These are phyloP conservation scores for Mormyrops attenuatus DNA, from an alignment of 2,797 vertebrate genomes.

Conservation along the genomic window DNA sequence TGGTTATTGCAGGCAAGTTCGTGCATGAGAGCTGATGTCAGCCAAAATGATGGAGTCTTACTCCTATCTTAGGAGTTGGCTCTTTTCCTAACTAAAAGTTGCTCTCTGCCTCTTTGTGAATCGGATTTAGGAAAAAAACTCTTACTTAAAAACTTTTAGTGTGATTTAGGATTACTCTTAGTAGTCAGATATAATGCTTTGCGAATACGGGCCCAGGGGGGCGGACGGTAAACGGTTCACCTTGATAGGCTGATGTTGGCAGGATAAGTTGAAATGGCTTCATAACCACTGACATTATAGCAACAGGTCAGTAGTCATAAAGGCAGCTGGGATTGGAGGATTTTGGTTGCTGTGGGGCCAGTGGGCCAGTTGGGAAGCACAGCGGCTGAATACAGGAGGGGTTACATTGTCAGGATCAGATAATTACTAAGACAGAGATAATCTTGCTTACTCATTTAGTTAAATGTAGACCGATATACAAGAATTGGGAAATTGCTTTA, in stretches of 20 bases:
- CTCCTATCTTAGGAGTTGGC: too few species aligned
- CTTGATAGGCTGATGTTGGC: neutral
- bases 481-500: neutral
- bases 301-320: neutral
- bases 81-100: too few species aligned
- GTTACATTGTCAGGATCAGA: neutral
- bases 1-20: too few species aligned
- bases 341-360: neutral
- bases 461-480: neutral
- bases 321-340: neutral
- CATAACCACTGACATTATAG: neutral
- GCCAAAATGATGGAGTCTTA: too few species aligned
- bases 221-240: neutral
- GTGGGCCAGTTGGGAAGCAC: neutral
- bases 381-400: neutral
- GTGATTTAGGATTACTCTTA: too few species aligned
- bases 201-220: neutral
- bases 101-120: too few species aligned
- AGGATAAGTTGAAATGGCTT: neutral
- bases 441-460: neutral
- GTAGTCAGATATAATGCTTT: too few species aligned
- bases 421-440: neutral
- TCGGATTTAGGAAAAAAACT: too few species aligned
- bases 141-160: too few species aligned
- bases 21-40: too few species aligned